phyloP scores from a whole-genome alignment of 1,140 invertebrate species.

The Drosophila dunni region DNA sequence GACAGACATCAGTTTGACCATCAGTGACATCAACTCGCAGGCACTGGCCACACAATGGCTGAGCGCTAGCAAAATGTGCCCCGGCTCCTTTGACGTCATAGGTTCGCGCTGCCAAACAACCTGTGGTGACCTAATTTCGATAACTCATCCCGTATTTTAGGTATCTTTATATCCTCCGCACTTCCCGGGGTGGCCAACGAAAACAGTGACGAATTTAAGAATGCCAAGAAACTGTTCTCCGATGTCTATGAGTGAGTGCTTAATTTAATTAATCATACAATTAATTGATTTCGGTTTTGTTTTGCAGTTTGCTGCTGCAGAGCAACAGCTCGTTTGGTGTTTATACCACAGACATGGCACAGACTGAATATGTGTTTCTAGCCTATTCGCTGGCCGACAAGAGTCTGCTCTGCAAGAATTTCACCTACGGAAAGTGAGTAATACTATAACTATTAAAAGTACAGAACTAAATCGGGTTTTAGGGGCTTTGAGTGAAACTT shows the following conservation, averaged over 20 bases:
- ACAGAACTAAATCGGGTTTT: conserved; percentile 8
- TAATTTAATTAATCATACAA: background rate
- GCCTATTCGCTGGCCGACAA: conserved; percentile 70
- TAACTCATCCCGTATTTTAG: conserved; percentile 25
- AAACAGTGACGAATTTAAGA: conserved; percentile 64
- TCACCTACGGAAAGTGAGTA: conserved; percentile 73
- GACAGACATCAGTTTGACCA: conserved; percentile 44
- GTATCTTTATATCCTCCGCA: conserved; percentile 69
- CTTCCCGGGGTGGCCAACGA: conserved; percentile 59
- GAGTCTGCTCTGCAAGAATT: conserved; percentile 70
- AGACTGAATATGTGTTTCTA: conserved; percentile 71
- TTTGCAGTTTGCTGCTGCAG: conserved; percentile 61
- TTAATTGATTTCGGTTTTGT: background rate
- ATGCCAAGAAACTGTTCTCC: conserved; percentile 74
- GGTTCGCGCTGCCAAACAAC: conserved; percentile 47
- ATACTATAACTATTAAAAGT: background rate
- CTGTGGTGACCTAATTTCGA: conserved; percentile 7
- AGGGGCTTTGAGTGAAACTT: conserved; percentile 24
- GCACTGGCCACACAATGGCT: conserved; percentile 79
- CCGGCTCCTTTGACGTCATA: conserved; percentile 80
- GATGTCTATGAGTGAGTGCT: conserved; percentile 72
- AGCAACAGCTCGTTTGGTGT: conserved; percentile 66
- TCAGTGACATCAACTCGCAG: conserved; percentile 71
- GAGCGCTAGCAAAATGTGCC: conserved; percentile 80
- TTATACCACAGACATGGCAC: conserved; percentile 71